These are phyloP conservation scores for Ceyx cyanopectus DNA, from an alignment of 2,113 vertebrate genomes.

Conservation along the genomic window DNA sequence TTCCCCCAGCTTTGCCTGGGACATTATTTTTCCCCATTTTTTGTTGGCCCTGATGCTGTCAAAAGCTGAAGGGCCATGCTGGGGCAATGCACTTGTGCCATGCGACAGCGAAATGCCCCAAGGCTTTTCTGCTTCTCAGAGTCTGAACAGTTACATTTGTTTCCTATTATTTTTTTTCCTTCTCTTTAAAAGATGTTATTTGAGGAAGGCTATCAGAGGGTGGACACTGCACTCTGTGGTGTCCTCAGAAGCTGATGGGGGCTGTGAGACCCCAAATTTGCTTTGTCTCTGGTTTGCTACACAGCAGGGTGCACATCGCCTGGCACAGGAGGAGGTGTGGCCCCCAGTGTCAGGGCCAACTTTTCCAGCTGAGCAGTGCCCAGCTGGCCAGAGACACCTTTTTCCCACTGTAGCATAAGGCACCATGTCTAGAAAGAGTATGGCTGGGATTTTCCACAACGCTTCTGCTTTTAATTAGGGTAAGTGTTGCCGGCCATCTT, in stretches of 20 bases:
- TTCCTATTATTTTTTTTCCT: fast-evolving
- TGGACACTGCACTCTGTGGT: not conserved
- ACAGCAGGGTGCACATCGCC: not conserved
- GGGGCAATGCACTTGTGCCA: not conserved
- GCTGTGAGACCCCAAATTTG: not conserved
- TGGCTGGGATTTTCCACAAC: conserved; percentile 59
- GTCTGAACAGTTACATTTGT: not conserved
- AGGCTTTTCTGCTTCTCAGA: not conserved
- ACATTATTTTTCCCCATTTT: not conserved
- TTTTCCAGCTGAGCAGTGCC: conserved; percentile 51
- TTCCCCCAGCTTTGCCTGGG: not conserved
- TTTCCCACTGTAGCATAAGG: conserved; percentile 65
- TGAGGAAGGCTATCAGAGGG: not conserved
- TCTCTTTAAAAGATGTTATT: not conserved
- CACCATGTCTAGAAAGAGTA: conserved; percentile 49
- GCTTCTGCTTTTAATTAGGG: conserved; percentile 71
- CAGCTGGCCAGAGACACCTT: conserved; percentile 67
- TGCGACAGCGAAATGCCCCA: not conserved
- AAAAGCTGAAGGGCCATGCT: not conserved
- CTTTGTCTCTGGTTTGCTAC: not conserved
- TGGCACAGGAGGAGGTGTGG: not conserved
- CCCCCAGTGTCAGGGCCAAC: not conserved
- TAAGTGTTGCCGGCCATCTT: conserved; percentile 64
- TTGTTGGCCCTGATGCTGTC: not conserved
- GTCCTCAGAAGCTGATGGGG: not conserved